phyloP scores from a whole-genome alignment of 2,888 invertebrate genomes.

The Synergus itoensis region DNA sequence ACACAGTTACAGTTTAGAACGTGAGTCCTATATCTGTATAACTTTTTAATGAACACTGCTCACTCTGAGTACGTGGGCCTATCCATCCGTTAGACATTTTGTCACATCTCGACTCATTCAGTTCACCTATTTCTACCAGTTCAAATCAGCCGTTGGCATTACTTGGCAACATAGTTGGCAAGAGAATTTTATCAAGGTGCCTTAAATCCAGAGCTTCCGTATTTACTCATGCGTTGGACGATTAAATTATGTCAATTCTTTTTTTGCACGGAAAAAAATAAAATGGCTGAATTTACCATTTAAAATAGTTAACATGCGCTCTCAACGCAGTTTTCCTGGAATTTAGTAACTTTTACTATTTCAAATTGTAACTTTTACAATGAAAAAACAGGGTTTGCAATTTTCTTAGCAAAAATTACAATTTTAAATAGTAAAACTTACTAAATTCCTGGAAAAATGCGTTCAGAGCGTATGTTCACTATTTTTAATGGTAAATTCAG shows the following conservation, averaged over 20 bases:
- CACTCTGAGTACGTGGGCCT: conserved; percentile 11
- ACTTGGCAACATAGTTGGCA: conserved; percentile 5
- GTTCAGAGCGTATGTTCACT: no score
- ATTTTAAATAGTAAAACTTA: no score
- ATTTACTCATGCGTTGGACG: background rate
- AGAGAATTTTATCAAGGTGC: background rate
- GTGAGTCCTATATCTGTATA: background rate
- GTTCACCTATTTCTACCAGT: background rate
- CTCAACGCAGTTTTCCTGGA: no score
- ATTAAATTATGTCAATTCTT: background rate
- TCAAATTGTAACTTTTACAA: no score
- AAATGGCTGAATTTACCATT: no score
- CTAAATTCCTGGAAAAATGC: no score
- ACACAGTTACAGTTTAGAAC: background rate
- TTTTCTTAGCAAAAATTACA: no score
- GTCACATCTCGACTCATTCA: background rate
- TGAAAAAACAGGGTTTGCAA: no score
- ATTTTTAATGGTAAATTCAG: no score
- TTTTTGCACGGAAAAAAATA: no score
- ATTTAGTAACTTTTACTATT: no score
- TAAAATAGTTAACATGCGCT: no score
- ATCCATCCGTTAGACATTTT: conserved; percentile 6
- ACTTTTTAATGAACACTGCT: conserved; percentile 35
- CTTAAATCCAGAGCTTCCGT: background rate
- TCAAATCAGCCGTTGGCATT: conserved; percentile 10